phyloP scores from a whole-genome alignment of 2,888 invertebrate genomes.

The Megaustenia siamemsis region DNA sequence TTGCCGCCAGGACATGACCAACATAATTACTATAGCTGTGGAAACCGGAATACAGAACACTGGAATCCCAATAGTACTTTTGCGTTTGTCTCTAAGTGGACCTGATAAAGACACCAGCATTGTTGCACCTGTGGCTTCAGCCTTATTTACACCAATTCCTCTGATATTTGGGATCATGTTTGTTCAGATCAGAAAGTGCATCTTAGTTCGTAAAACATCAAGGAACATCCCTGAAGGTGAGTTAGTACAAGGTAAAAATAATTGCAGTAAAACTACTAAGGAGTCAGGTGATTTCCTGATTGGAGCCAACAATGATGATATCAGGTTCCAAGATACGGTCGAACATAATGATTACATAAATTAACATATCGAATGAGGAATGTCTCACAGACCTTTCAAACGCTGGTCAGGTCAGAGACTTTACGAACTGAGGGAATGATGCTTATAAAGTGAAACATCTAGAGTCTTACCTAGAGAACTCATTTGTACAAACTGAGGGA shows the following conservation, averaged over 20 bases:
- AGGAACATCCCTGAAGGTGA: not conserved
- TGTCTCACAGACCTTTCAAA: too few species aligned
- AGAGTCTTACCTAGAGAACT: too few species aligned
- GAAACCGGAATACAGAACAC: constrained; percentile 94
- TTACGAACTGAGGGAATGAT: too few species aligned
- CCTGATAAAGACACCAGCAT: constrained; percentile 85
- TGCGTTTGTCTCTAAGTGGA: constrained; percentile 73
- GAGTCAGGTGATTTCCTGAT: not conserved
- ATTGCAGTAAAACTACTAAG: not conserved
- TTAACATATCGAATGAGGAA: too few species aligned
- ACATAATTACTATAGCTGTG: constrained; percentile 88
- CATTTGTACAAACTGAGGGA: too few species aligned
- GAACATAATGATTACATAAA: too few species aligned
- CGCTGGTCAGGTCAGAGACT: too few species aligned
- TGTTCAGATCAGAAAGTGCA: constrained; percentile 58
- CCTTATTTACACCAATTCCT: constrained; percentile 75
- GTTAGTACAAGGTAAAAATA: not conserved
- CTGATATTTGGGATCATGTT: constrained; percentile 66
- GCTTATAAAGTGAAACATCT: too few species aligned
- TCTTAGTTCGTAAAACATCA: not conserved
- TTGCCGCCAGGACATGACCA: constrained; percentile 78
- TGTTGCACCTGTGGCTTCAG: constrained; percentile 74
- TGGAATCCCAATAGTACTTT: constrained; percentile 80
- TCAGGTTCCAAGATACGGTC: not conserved
- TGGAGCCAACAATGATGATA: not conserved